A percentile compares a stretch with the other conserved stretches of the same genome.
phyloP scores from a whole-genome alignment of 2,797 vertebrate species.

The Kryptopterus vitreolus region DNA sequence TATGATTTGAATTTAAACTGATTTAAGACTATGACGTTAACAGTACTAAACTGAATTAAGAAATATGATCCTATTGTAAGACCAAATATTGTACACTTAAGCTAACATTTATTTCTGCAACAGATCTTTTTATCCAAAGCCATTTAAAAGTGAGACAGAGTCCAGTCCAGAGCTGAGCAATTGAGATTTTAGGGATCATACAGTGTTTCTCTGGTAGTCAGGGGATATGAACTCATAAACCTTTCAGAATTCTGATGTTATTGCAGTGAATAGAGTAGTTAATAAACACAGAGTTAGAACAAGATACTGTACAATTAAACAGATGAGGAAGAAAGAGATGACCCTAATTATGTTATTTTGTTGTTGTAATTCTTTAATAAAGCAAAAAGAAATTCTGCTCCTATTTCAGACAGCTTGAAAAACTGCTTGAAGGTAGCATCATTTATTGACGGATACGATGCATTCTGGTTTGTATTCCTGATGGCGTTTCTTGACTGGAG shows the following conservation, averaged over 20 bases:
- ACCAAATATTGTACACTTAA: neutral
- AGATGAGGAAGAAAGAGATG: too few relatives aligned
- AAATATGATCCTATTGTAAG: neutral
- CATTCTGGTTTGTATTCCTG: constrained; percentile 64
- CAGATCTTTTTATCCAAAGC: neutral
- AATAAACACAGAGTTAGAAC: neutral
- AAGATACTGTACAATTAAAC: too few relatives aligned
- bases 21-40: neutral
- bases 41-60: neutral
- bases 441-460: constrained; percentile 42
- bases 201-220: neutral
- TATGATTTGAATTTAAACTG: neutral
- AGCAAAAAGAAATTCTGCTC: neutral
- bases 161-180: neutral
- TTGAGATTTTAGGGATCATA: neutral
- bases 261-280: neutral
- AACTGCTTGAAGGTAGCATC: neutral
- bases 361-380: too few relatives aligned
- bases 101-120: neutral
- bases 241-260: neutral
- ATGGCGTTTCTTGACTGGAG: constrained; percentile 48
- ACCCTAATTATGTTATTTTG: too few relatives aligned
- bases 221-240: neutral
- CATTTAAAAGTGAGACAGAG: neutral
- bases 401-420: neutral